These are phyloP conservation scores for Lophura nycthemera DNA, from an alignment of 2,113 vertebrate genomes.

Conservation along the genomic window DNA sequence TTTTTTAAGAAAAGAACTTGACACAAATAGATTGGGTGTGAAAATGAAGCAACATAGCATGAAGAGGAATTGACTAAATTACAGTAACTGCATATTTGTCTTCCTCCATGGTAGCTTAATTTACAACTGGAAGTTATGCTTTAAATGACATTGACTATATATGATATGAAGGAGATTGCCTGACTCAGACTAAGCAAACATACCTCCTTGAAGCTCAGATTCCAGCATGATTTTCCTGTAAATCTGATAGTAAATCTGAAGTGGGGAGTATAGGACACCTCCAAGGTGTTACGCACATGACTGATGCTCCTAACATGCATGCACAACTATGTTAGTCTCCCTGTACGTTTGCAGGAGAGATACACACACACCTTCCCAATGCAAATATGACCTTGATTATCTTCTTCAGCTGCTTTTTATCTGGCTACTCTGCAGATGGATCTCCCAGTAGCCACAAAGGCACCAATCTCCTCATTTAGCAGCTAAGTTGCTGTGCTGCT, in stretches of 20 bases:
- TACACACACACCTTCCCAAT: not conserved
- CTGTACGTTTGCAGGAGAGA: not conserved
- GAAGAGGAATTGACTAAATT: not conserved
- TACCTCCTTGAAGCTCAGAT: not conserved
- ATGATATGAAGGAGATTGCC: not conserved
- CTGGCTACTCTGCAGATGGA: not conserved
- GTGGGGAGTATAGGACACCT: not conserved
- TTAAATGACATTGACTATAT: not conserved
- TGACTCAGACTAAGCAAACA: not conserved
- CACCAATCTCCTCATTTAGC: not conserved
- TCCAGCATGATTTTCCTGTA: not conserved
- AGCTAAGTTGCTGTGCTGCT: not conserved
- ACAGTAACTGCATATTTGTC: not conserved
- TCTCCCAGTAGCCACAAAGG: not conserved
- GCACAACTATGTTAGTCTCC: not conserved
- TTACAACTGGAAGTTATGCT: not conserved
- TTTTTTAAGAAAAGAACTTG: not conserved
- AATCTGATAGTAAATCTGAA: not conserved
- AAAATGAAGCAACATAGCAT: not conserved
- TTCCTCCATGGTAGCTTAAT: not conserved
- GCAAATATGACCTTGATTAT: not conserved
- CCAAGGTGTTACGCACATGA: not conserved
- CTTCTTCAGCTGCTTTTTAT: not conserved
- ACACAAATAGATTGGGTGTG: not conserved
- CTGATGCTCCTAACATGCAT: fast-evolving